A percentile compares a stretch with the other conserved stretches of the same genome.
Conservation (phyloP, 2,113 vertebrate genomes). For the Bombycilla garrulus region DNA sequence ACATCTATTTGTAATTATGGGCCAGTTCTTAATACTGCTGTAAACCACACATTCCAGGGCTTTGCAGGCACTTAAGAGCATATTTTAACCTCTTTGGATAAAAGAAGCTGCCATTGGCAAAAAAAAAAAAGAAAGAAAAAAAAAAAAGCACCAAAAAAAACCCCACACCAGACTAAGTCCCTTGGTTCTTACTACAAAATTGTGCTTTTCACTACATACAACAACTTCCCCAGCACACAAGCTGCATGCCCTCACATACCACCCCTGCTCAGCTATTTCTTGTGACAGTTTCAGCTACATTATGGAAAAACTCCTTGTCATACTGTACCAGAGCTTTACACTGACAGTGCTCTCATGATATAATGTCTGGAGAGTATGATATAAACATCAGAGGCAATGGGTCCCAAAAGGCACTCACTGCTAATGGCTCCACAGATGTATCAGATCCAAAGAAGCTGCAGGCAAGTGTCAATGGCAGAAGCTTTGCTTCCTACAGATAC, state of each 20-base stretch:
- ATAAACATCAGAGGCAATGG: slow-evolving; percentile 1
- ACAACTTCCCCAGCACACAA: background rate
- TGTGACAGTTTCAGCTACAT: slow-evolving; percentile 8
- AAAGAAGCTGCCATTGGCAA: slow-evolving; percentile 12
- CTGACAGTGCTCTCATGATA: background rate
- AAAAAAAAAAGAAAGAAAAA: slow-evolving; percentile 32
- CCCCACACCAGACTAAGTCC: background rate
- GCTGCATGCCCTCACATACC: slow-evolving; percentile 18
- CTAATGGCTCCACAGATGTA: background rate
- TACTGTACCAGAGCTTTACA: background rate
- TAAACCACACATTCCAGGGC: slow-evolving; percentile 17
- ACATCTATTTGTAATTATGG: slow-evolving; percentile 37
- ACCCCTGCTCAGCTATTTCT: slow-evolving; percentile 25
- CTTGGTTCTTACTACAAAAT: background rate
- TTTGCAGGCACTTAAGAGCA: background rate
- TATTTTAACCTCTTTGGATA: background rate
- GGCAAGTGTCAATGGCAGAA: background rate
- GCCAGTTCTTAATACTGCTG: slow-evolving; percentile 24
- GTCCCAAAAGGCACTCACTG: background rate
- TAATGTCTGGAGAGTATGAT: background rate
- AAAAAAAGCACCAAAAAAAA: too few relatives aligned
- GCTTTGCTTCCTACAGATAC: background rate
- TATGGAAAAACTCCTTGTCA: background rate
- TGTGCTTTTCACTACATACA: slow-evolving; percentile 11
- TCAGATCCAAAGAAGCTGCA: background rate